Evolutionary conservation across 2,113 vertebrate genomes (phyloP).

Genomic region (Tautogolabrus adspersus): DNA sequence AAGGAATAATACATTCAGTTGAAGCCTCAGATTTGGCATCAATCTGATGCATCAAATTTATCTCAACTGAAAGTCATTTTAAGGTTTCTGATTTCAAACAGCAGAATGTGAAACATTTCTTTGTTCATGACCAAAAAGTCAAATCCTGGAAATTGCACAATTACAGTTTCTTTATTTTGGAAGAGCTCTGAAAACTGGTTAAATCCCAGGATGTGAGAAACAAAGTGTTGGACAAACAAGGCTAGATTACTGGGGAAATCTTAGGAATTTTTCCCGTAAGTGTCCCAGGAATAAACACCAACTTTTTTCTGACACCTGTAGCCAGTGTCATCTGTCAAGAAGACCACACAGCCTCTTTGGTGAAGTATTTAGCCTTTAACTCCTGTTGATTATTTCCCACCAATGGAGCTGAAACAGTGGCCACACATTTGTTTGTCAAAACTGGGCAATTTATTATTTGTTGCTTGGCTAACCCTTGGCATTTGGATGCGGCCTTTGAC

Average conservation of each 20-base stretch:
- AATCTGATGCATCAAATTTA: constrained; percentile 45
- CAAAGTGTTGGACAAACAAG: constrained; percentile 24
- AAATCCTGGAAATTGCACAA: constrained; percentile 64
- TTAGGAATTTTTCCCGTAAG: constrained; percentile 22
- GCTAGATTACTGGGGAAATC: constrained; percentile 13
- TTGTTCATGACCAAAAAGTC: constrained; percentile 45
- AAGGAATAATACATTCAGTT: constrained; percentile 55
- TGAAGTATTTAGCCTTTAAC: constrained; percentile 21
- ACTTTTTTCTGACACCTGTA: constrained; percentile 56
- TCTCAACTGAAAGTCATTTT: constrained; percentile 58
- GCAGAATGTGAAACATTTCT: constrained; percentile 27
- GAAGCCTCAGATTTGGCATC: constrained; percentile 57
- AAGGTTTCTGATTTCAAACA: constrained; percentile 54
- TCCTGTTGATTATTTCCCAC: constrained; percentile 51
- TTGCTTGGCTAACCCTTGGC: constrained; percentile 76
- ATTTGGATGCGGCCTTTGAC: constrained; percentile 47
- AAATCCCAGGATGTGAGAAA: constrained; percentile 39
- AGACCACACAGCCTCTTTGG: constrained; percentile 67
- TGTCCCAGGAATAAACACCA: constrained; percentile 29
- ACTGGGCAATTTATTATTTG: constrained; percentile 65
- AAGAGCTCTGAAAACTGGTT: constrained; percentile 44
- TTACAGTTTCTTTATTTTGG: constrained; percentile 60
- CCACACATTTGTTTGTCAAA: constrained; percentile 64
- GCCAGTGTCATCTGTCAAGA: constrained; percentile 42
- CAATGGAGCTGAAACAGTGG: constrained; percentile 11